Percentiles rank a stretch among this genome's conserved stretches.
phyloP scores from a whole-genome alignment of 2,888 invertebrate species.

The Barypeithes pellucidus region DNA sequence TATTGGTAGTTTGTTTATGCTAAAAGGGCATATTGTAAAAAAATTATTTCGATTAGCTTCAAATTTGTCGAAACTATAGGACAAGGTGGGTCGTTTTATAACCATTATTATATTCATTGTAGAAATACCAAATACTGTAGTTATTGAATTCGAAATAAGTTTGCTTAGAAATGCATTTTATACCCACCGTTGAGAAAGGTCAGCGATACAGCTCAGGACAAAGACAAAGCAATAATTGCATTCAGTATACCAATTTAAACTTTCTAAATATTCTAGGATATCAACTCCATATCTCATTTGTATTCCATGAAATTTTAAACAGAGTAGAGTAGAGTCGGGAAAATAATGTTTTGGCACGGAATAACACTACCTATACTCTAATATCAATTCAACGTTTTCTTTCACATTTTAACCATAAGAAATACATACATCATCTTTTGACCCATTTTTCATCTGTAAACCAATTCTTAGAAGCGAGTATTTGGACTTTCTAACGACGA shows the following conservation, averaged over 20 bases:
- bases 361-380: too few relatives aligned
- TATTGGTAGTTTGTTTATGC: too few relatives aligned
- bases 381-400: too few relatives aligned
- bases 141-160: not conserved
- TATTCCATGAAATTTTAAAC: slow-evolving; percentile 15
- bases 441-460: not conserved
- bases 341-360: too few relatives aligned
- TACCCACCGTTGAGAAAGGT: not conserved
- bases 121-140: too few relatives aligned
- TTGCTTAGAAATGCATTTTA: not conserved
- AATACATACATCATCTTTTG: too few relatives aligned
- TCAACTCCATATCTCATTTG: slow-evolving; percentile 2
- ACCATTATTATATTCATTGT: too few relatives aligned
- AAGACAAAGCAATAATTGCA: slow-evolving; percentile 1
- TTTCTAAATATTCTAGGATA: slow-evolving; percentile 21
- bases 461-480: not conserved
- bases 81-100: too few relatives aligned
- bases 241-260: not conserved
- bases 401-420: too few relatives aligned
- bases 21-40: too few relatives aligned
- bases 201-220: not conserved
- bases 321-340: not conserved
- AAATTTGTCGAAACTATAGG: too few relatives aligned
- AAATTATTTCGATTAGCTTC: too few relatives aligned
- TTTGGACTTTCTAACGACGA: not conserved